These are phyloP conservation scores for Anas platyrhynchos DNA, from an alignment of 2,113 vertebrate species.

Conservation along the genomic window DNA sequence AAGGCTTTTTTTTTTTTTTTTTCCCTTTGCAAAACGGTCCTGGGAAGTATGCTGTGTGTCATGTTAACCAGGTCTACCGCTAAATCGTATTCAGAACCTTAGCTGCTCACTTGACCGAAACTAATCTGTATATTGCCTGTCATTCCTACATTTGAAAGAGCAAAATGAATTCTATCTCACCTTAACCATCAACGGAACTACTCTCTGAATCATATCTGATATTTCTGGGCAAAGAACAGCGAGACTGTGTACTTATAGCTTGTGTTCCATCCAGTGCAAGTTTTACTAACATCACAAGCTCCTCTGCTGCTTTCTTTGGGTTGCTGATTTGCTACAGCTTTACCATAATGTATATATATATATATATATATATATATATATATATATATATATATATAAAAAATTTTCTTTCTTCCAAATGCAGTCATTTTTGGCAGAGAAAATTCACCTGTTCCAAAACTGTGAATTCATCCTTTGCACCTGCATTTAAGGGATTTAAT, in stretches of 20 bases:
- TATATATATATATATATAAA: no score
- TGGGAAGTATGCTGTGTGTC: not conserved
- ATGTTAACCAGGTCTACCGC: not conserved
- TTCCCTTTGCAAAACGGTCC: not conserved
- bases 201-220: not conserved
- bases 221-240: not conserved
- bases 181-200: not conserved
- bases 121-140: not conserved
- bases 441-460: not conserved
- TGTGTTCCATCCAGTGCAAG: not conserved
- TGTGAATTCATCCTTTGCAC: slow-evolving; percentile 33
- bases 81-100: not conserved
- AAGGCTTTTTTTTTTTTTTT: not conserved
- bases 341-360: not conserved
- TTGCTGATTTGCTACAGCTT: not conserved
- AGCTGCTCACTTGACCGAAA: not conserved
- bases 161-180: not conserved
- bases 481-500: slow-evolving; percentile 51
- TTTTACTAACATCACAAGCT: not conserved
- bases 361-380: no score
- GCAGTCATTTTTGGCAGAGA: not conserved
- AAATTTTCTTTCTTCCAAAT: not conserved
- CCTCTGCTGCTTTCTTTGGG: not conserved
- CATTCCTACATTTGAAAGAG: not conserved
- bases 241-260: not conserved